Base-by-base conservation (phyloP, 2,113 vertebrate genomes). In the Toxotes jaculatrix region DNA sequence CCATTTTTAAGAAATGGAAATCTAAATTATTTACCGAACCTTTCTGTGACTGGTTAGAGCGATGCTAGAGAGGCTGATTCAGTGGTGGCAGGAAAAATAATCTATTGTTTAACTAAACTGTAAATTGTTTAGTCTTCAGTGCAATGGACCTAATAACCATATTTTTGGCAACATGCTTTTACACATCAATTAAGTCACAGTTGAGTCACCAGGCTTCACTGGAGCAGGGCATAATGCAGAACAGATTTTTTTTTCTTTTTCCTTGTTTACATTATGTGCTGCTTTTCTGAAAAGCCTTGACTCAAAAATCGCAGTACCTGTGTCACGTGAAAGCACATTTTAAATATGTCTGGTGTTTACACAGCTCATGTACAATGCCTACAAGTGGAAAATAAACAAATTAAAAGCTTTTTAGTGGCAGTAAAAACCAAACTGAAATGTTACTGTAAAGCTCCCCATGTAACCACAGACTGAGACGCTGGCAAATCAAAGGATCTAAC, bases 41-140 rank as follows among this genome's bases (percentile, higher is more conserved):
- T 40, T 51, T 13, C 27, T 56, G 6, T 56, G n/a, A 55, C 45
- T 27, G 47, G 60, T 61, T 51, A 19, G 17, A 60, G 13, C 19
- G 6, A 60, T 14, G 10, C 3, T 23, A 31, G 7, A 10, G 13
- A 47, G 55, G 23, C 31, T 59, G n/a, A 57, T 45, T 56, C 31
- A 23, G 40, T 49, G 57, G 51, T 62, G 43, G 9, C 36, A 73
- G 49, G n/a, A 56, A 60, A 65, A 64, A 34, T 17, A 60, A 43
- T 27, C 5, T 19, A 27, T n/a, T 72, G 32, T 66, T 72, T 67
- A 55, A 62, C 56, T 56, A 56, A 70, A 65, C 61, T 19, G 17
- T 40, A 66, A 62, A 77, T 40, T 73, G 40, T 80, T 80, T 57
- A 62, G 42, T 55, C 42, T 73, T 43, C 13, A 59, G 16, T 49